Evolutionary conservation across 2,888 invertebrate genomes (phyloP).

Genomic region (Hydraecia micacea): DNA sequence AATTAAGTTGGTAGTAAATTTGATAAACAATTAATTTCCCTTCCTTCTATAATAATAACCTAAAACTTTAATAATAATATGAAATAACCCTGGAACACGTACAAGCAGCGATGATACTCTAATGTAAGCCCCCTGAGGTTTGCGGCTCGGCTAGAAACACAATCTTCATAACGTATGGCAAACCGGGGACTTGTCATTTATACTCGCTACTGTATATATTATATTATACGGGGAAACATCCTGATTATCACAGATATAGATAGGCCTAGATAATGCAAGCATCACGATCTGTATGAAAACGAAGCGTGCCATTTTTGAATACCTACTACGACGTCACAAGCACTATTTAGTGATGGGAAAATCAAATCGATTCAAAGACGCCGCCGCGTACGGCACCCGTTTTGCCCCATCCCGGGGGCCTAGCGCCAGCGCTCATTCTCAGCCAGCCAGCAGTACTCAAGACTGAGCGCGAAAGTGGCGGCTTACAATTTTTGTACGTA

Average conservation of each 20-base stretch:
- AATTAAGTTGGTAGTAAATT: not conserved
- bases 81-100: conserved; percentile 4
- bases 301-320: no score
- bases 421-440: no score
- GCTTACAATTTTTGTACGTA: no score
- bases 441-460: no score
- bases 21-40: not conserved
- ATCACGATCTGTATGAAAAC: no score
- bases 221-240: not conserved
- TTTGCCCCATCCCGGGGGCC: no score
- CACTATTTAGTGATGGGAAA: no score
- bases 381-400: no score
- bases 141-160: conserved; percentile 45
- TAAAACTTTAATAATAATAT: conserved; percentile 16
- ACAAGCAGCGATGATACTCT: conserved; percentile 23
- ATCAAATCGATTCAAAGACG: no score
- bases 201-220: conserved; percentile 12
- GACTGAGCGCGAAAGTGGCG: no score
- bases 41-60: not conserved
- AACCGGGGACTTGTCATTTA: conserved; percentile 48
- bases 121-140: conserved; percentile 32
- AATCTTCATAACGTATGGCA: conserved; percentile 59
- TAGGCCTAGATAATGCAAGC: no score
- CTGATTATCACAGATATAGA: not conserved
- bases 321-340: no score